Evolutionary conservation across 2,797 vertebrate species (phyloP).

Genomic region (Selene dorsalis): DNA sequence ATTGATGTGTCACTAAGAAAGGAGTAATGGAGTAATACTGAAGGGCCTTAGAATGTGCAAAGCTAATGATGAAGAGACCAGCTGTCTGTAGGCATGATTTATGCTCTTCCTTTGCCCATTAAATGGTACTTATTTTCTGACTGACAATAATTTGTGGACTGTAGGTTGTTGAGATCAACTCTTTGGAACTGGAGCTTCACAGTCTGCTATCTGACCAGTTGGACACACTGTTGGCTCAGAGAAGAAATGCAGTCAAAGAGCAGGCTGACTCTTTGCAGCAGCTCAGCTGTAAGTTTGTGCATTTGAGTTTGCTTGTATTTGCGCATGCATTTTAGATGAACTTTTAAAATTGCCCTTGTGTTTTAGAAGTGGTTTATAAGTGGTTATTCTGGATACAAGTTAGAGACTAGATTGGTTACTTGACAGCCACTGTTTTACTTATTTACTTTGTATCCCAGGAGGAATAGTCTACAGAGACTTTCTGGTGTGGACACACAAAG

Average conservation of each 20-base stretch:
- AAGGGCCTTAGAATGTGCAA: background rate
- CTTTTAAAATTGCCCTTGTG: background rate
- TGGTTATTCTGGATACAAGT: background rate
- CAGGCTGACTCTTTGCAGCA: constrained; percentile 87
- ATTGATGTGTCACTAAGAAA: background rate
- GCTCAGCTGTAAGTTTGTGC: constrained; percentile 84
- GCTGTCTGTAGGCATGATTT: background rate
- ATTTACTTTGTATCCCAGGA: background rate
- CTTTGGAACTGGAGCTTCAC: constrained; percentile 88
- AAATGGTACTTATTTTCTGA: background rate
- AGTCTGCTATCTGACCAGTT: constrained; percentile 85
- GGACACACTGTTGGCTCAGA: constrained; percentile 78
- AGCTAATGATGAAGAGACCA: background rate
- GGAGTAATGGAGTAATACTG: background rate
- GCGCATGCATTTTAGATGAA: background rate
- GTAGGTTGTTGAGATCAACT: constrained; percentile 84
- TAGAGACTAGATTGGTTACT: background rate
- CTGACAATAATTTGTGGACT: constrained; percentile 1
- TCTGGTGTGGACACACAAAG: background rate
- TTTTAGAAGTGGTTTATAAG: background rate
- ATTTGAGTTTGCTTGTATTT: background rate
- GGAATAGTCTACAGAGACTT: background rate
- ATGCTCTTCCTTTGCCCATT: background rate
- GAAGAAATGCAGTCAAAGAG: constrained; percentile 84
- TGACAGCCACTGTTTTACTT: background rate